These are phyloP conservation scores for Cheilosia impressa DNA, from an alignment of 2,888 invertebrate genomes.

Conservation along the genomic window DNA sequence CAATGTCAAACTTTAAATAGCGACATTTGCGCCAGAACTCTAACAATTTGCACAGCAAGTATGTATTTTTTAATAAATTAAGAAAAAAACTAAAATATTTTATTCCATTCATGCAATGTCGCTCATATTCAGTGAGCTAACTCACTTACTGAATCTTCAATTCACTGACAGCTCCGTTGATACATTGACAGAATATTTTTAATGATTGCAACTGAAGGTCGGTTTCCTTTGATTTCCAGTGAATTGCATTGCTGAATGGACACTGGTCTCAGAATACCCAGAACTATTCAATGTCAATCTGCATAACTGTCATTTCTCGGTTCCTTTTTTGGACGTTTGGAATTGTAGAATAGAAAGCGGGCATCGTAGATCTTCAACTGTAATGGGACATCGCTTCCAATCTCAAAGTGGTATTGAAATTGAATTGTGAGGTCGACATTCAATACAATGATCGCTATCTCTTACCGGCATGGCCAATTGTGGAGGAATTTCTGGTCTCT, in stretches of 20 bases:
- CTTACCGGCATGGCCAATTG: conserved; percentile 47
- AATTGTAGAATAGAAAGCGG: conserved; percentile 29
- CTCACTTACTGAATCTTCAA: too few relatives aligned
- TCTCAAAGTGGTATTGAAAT: conserved; percentile 30
- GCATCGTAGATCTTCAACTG: conserved; percentile 3
- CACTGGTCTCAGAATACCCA: neutral
- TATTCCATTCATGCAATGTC: too few relatives aligned
- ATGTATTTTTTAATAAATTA: too few relatives aligned
- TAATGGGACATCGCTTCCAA: conserved; percentile 2
- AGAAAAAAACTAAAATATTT: too few relatives aligned
- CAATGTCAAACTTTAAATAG: too few relatives aligned
- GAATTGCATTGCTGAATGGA: neutral
- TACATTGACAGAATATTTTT: too few relatives aligned
- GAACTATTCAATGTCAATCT: conserved; percentile 41
- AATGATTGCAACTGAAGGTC: too few relatives aligned
- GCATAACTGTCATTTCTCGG: conserved; percentile 12
- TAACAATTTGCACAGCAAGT: too few relatives aligned
- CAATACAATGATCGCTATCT: conserved; percentile 38
- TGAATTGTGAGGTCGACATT: conserved; percentile 53
- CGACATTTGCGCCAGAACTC: too few relatives aligned
- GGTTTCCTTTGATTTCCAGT: neutral
- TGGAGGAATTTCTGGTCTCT: conserved; percentile 43
- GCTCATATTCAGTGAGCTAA: too few relatives aligned
- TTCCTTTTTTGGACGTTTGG: conserved; percentile 19
- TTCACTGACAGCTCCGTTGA: too few relatives aligned